These are phyloP conservation scores for Cremastinae sp. DNA, from an alignment of 2,888 invertebrate genomes.

Conservation along the genomic window DNA sequence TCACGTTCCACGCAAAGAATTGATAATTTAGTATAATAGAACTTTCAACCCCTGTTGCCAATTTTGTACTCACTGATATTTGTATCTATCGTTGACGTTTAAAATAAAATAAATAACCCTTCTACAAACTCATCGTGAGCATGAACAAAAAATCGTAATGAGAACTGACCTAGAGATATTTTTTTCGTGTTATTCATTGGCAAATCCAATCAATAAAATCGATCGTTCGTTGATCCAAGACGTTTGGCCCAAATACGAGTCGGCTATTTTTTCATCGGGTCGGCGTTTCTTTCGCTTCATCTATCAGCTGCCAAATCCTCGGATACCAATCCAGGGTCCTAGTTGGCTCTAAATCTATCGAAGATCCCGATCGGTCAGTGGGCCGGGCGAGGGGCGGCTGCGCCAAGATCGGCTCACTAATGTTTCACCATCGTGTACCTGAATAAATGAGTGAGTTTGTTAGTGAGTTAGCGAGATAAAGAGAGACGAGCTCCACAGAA, in stretches of 20 bases:
- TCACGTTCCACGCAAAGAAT: not conserved
- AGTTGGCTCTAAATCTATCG: slow-evolving; percentile 52
- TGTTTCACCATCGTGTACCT: slow-evolving; percentile 24
- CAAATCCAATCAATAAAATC: slow-evolving; percentile 25
- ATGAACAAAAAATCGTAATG: not conserved
- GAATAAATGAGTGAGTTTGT: not conserved
- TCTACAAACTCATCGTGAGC: not conserved
- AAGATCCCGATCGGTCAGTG: slow-evolving; percentile 52
- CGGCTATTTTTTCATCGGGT: slow-evolving; percentile 8
- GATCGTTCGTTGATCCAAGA: slow-evolving; percentile 42
- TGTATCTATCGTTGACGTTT: not conserved
- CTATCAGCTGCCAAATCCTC: slow-evolving; percentile 55
- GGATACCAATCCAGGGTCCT: slow-evolving; percentile 41
- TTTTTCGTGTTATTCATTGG: slow-evolving; percentile 22
- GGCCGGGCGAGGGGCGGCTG: slow-evolving; percentile 53
- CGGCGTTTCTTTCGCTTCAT: slow-evolving; percentile 11
- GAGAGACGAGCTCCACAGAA: slow-evolving; percentile 15
- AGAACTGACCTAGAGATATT: not conserved
- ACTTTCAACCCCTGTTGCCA: not conserved
- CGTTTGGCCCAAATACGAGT: slow-evolving; percentile 42
- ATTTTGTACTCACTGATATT: not conserved
- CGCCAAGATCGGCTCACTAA: slow-evolving; percentile 55
- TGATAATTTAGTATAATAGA: not conserved
- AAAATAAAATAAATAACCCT: not conserved
- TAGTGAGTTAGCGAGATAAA: not conserved